phyloP scores from a whole-genome alignment of 2,797 vertebrate genomes.

The Cyprinella venusta region DNA sequence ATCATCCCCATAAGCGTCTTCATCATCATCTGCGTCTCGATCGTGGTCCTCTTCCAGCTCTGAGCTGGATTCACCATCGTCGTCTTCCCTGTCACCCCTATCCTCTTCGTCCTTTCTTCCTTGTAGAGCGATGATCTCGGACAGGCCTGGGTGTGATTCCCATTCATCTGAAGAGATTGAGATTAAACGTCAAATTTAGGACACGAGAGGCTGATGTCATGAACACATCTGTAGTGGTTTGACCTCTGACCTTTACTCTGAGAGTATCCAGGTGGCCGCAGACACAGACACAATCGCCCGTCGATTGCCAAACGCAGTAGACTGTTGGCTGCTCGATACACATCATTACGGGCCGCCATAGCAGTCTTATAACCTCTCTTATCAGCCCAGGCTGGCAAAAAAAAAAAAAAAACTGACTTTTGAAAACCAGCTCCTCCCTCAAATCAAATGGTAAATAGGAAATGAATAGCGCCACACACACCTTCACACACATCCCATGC shows the following conservation, averaged over 20 bases:
- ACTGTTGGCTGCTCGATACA: constrained; percentile 90
- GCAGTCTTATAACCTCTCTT: constrained; percentile 91
- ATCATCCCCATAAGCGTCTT: constrained; percentile 76
- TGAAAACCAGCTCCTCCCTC: neutral
- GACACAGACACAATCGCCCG: constrained; percentile 87
- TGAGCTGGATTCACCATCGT: constrained; percentile 84
- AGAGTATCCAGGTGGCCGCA: constrained; percentile 83
- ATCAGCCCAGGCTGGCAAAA: constrained; percentile 88
- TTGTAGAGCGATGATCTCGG: constrained; percentile 82
- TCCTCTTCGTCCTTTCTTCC: constrained; percentile 73
- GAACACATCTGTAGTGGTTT: neutral
- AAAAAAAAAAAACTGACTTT: neutral
- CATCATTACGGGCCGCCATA: constrained; percentile 88
- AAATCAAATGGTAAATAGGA: neutral
- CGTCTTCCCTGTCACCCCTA: constrained; percentile 72
- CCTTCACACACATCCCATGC: constrained; percentile 95
- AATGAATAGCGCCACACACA: constrained; percentile 54
- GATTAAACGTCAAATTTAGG: constrained; percentile 34
- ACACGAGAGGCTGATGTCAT: neutral
- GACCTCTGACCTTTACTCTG: constrained; percentile 80
- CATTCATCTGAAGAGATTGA: constrained; percentile 76
- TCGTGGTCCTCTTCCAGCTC: constrained; percentile 88
- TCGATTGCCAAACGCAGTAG: constrained; percentile 88
- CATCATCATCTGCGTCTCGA: constrained; percentile 85
- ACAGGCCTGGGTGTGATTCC: constrained; percentile 85